These are phyloP conservation scores for Isichthys henryi DNA, from an alignment of 2,113 vertebrate species.

Conservation along the genomic window DNA sequence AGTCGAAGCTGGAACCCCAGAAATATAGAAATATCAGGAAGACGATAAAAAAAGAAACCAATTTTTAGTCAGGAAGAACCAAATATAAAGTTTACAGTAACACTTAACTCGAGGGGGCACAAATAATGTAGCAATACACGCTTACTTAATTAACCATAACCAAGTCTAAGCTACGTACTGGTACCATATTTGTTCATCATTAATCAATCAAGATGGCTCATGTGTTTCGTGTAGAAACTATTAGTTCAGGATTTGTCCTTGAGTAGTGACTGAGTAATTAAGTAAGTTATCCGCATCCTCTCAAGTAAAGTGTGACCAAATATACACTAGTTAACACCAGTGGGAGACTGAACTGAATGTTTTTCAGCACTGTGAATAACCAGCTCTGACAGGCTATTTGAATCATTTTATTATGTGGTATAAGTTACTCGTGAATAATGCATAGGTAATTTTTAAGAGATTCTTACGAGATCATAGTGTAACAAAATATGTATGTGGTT, in stretches of 20 bases:
- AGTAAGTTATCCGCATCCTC: not conserved
- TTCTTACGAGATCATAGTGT: not conserved
- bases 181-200: not conserved
- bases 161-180: not conserved
- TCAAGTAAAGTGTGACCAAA: not conserved
- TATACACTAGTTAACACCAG: not conserved
- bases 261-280: not conserved
- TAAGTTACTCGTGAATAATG: not conserved
- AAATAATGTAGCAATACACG: not conserved
- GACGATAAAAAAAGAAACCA: not conserved
- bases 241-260: not conserved
- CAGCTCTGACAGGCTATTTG: not conserved
- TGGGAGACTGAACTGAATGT: not conserved
- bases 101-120: not conserved
- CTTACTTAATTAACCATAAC: not conserved
- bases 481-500: not conserved
- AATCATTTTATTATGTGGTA: not conserved
- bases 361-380: not conserved
- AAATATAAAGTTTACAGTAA: not conserved
- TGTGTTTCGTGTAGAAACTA: not conserved
- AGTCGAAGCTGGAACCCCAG: not conserved
- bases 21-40: not conserved
- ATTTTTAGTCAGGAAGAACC: not conserved
- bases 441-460: not conserved
- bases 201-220: not conserved